Evolutionary conservation across 2,888 invertebrate genomes (phyloP), one percentile per base, ranked within the genome.

Genomic region (Alcis repandata): DNA sequence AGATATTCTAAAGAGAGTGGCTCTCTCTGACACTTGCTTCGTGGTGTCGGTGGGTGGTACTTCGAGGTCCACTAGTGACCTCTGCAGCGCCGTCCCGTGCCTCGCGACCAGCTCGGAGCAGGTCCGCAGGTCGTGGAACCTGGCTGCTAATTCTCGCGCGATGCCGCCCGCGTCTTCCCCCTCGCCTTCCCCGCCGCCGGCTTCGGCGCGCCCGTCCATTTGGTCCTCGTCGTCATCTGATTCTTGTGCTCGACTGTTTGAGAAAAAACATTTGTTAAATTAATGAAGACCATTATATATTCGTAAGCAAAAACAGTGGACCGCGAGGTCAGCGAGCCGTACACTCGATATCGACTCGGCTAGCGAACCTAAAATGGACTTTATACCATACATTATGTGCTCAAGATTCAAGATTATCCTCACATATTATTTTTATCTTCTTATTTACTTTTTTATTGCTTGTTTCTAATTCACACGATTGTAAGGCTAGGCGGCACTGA

Each of bases 1-100:
- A 19, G 99, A 98, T 86, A 99, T 98, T 79, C 98, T 95, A 91
- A 99, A 99, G n/a, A 99, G 94, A 13, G 98, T 98, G 4, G 98
- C 98, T 68, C 98, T 94, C 88, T 99, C 99, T 66, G 97, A 97
- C 63, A 98, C 97, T 76, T 98, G 96, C 89, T 98, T 98, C 59
- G 97, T 96, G 82, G 96, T 97, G 68, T 96, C 95, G 11, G 96
- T 95, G 49, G 95, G 95, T 19, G 95, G 95, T 54, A 95, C 94
- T 83, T 98, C 97, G 54, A 98, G 88, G 80, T 98, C 98, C 13
- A 95, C 95, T 0, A 98, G 94, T 0, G 97, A 96, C 58, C 96
- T 93, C 84, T 98, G 98, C 63, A 99, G 93, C 33, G 97, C 96
- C 17, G 96, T 94, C 13, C 98, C 98, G 84, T 98, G 98, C 79